These are phyloP conservation scores for Chlamydotis undulata DNA, from an alignment of 2,113 vertebrate species.

Conservation along the genomic window DNA sequence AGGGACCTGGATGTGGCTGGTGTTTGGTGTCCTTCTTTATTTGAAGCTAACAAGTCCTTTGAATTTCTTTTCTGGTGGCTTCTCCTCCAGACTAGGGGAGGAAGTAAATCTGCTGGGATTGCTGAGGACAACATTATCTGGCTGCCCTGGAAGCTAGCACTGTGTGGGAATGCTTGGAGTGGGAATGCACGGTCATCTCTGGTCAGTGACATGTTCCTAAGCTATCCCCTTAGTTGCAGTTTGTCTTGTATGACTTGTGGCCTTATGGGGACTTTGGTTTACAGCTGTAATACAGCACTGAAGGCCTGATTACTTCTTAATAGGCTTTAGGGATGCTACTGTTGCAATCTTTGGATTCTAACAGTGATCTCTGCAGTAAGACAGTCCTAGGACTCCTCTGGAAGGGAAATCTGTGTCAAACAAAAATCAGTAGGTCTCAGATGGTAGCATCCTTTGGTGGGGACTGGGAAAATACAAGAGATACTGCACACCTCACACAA, in stretches of 20 bases:
- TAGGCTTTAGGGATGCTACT: background rate
- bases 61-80: background rate
- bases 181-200: background rate
- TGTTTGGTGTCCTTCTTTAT: background rate
- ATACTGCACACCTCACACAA: background rate
- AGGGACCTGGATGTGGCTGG: background rate
- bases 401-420: background rate
- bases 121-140: background rate
- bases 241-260: background rate
- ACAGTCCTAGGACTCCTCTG: background rate
- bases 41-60: background rate
- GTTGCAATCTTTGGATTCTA: background rate
- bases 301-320: background rate
- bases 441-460: background rate
- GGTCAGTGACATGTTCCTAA: background rate
- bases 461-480: background rate
- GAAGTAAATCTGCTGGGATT: background rate
- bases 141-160: background rate
- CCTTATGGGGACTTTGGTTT: background rate
- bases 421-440: background rate
- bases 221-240: background rate
- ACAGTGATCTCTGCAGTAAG: background rate
- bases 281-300: background rate
- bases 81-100: background rate
- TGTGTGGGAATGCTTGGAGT: background rate